Percentiles rank a stretch among this genome's conserved stretches.
phyloP scores from a whole-genome alignment of 2,113 vertebrate genomes.

The Dolichotis patagonum region DNA sequence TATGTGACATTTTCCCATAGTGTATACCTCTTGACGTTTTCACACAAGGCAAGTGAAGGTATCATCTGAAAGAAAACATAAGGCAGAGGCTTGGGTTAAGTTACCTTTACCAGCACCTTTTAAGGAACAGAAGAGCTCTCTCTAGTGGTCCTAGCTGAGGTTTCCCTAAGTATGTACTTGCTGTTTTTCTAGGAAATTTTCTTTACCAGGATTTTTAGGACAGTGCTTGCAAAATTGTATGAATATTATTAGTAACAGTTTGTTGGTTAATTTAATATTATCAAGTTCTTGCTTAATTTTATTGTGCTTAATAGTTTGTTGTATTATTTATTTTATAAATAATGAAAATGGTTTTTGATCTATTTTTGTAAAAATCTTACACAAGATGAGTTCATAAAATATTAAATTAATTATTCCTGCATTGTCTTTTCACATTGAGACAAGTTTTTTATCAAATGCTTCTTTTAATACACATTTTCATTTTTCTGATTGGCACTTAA shows the following conservation, averaged over 20 bases:
- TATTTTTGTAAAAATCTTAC: slow-evolving; percentile 82
- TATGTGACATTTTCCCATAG: slow-evolving; percentile 85
- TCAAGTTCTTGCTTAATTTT: slow-evolving; percentile 89
- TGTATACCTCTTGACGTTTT: slow-evolving; percentile 60
- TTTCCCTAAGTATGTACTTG: slow-evolving; percentile 50
- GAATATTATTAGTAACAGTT: slow-evolving; percentile 82
- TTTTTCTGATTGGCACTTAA: slow-evolving; percentile 66
- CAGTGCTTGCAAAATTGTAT: slow-evolving; percentile 60
- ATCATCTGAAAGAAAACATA: slow-evolving; percentile 73
- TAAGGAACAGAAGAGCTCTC: slow-evolving; percentile 91
- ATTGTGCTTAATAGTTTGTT: slow-evolving; percentile 84
- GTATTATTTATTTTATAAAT: slow-evolving; percentile 89
- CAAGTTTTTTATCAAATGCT: slow-evolving; percentile 65
- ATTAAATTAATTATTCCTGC: slow-evolving; percentile 88
- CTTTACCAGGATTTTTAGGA: slow-evolving; percentile 73
- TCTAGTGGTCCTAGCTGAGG: slow-evolving; percentile 87
- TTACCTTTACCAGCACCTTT: slow-evolving; percentile 80
- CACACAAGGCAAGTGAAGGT: slow-evolving; percentile 46
- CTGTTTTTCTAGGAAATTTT: slow-evolving; percentile 68
- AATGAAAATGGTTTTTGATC: slow-evolving; percentile 83
- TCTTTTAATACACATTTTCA: slow-evolving; percentile 73
- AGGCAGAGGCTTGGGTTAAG: slow-evolving; percentile 56
- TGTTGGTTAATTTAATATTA: slow-evolving; percentile 86
- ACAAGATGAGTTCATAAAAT: slow-evolving; percentile 86
- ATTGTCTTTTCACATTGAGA: slow-evolving; percentile 80